These are phyloP conservation scores for Moxostoma hubbsi DNA, from an alignment of 2,797 vertebrate genomes.

Conservation along the genomic window DNA sequence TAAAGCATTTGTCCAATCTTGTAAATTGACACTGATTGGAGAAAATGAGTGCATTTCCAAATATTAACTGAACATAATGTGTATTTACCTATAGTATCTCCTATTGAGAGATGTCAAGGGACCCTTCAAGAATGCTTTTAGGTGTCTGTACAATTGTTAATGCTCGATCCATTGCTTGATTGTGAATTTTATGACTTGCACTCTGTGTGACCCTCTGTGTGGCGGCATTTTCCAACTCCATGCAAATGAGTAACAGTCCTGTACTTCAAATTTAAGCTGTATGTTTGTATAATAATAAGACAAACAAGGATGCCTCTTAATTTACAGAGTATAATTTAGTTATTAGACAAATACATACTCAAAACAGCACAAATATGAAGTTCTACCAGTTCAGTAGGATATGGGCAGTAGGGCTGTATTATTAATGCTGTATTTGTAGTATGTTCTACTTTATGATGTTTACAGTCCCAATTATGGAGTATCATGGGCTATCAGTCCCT, in stretches of 20 bases:
- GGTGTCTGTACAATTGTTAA: not conserved
- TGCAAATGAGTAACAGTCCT: constrained; percentile 10
- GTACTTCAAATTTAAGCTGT: constrained; percentile 11
- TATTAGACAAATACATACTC: constrained; percentile 1
- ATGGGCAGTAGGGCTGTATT: not conserved
- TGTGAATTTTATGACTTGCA: not conserved
- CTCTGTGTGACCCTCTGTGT: constrained; percentile 2
- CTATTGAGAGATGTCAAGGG: too few species aligned
- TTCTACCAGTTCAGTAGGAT: not conserved
- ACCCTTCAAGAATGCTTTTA: not conserved
- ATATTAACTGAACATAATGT: not conserved
- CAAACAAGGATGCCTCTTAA: not conserved
- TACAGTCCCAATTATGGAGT: not conserved
- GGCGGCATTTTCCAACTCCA: constrained; percentile 13
- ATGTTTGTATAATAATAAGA: constrained; percentile 9
- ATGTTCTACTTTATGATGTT: not conserved
- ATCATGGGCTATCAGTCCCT: not conserved
- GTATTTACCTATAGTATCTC: not conserved
- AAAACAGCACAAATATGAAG: constrained; percentile 5
- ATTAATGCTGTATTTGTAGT: not conserved
- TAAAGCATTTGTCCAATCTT: not conserved
- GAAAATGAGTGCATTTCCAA: not conserved
- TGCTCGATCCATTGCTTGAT: too few species aligned
- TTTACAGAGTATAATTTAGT: not conserved
- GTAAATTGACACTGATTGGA: not conserved